Percentiles rank a stretch among this genome's conserved stretches.
These are phyloP conservation scores for Pyrocoelia pectoralis DNA, from an alignment of 2,888 invertebrate genomes.

Conservation along the genomic window DNA sequence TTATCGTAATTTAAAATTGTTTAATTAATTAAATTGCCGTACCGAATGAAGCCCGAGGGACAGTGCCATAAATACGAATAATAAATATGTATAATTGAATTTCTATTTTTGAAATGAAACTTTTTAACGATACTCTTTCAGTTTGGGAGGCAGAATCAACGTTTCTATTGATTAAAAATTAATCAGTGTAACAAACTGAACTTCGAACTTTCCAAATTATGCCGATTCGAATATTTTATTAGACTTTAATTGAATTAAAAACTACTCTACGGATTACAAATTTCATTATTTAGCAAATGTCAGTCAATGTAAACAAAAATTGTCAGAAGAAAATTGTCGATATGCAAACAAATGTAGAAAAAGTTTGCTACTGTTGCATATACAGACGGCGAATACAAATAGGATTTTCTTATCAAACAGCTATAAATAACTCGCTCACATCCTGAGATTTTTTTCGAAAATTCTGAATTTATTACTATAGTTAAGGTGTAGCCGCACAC, in stretches of 20 bases:
- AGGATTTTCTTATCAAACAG: slow-evolving; percentile 35
- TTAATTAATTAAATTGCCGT: no score
- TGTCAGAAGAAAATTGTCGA: background rate
- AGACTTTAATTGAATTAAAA: slow-evolving; percentile 35
- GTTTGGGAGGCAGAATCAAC: background rate
- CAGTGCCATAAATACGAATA: no score
- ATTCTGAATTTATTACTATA: background rate
- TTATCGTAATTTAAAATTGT: no score
- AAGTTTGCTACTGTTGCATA: slow-evolving; percentile 19
- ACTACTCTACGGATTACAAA: slow-evolving; percentile 5
- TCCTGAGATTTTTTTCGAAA: slow-evolving; percentile 29
- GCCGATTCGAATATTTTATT: slow-evolving; percentile 40
- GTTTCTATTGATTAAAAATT: slow-evolving; percentile 39
- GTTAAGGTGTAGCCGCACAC: background rate
- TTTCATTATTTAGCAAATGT: background rate
- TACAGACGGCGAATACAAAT: slow-evolving; percentile 32
- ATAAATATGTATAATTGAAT: no score
- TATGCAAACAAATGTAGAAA: slow-evolving; percentile 1
- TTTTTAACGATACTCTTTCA: background rate
- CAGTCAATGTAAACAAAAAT: background rate
- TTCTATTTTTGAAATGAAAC: background rate
- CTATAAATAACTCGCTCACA: slow-evolving; percentile 35
- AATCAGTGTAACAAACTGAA: slow-evolving; percentile 33
- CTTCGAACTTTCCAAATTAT: slow-evolving; percentile 37
- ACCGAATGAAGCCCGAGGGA: no score